Evolutionary conservation across 2,113 vertebrate species (phyloP), one percentile per base, ranked within the genome.

Genomic region (Nematolebias whitei): DNA sequence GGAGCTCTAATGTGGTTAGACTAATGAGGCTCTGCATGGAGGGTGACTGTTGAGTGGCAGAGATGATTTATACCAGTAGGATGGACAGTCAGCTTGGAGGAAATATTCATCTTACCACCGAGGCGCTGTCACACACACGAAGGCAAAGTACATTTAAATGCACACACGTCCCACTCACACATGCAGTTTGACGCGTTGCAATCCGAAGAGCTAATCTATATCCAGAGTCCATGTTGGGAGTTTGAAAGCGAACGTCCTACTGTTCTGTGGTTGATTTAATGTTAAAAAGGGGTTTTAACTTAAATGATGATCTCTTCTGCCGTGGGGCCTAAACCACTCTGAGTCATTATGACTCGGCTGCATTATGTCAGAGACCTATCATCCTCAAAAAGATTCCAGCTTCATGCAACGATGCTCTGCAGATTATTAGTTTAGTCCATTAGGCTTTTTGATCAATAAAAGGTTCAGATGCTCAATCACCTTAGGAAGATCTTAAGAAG

Each of bases 1-100:
- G 45, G 79, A 74, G 63, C 24, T 71, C 55, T 72, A 75, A 62
- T 87, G 74, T 83, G 84, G 85, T 85, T 76, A 69, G 65, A 81
- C 79, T 92, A 88, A 90, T 88, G 86, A 92, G 80, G 65, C 63
- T 63, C 69, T 15, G 78, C 68, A 64, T 77, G 59, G 63, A 63
- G 57, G 67, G 76, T 61, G 67, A 68, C 45, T 68, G 82, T 54
- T 80, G 79, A 80, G 61, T 84, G 83, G 80, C 86, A 88, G 78
- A 66, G 56, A 63, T 69, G 80, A 89, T 89, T 87, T 86, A 83
- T 47, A 7, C 52, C 43, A 26, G 39, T 67, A 85, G 76, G 80
- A 82, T 63, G 77, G 79, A 79, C 71, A 60, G 78, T 83, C 72
- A 54, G 15, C 66, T 13, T 39, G 77, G 68, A 78, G 61, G 67